Evolutionary conservation across 1,140 invertebrate genomes (phyloP), one percentile per base, ranked within the genome.

Genomic region (Theocolax elegans): DNA sequence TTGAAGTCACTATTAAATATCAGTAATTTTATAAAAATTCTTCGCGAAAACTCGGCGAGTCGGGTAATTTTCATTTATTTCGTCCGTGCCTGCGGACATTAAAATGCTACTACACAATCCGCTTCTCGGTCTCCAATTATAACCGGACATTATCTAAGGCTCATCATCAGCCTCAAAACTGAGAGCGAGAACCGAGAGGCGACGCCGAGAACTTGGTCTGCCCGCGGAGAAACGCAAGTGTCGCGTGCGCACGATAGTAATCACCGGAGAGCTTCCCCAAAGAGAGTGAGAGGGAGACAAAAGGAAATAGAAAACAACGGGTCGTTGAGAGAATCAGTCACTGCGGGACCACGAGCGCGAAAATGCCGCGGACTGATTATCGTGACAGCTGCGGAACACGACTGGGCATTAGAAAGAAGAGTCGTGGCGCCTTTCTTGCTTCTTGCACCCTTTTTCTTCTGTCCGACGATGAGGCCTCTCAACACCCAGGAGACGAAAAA

Each of bases 301-400:
- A 35, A 35, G 31, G 10, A 10, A 35, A 35, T 6, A 35, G 31
- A 35, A 35, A 4, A 10, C 4, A 4, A 35, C 4, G 31, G 4
- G 31, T 35, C 72, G 82, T 77, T 83, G 82, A 83, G 79, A 80
- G 81, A 75, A 81, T 82, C 80, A 81, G 81, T 83, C 81, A 82
- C 62, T 76, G 73, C 53, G 54, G 40, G 42, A 29, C 17, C 44
- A 51, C 29, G 65, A 46, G 51, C 48, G 23, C 59, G 63, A 76
- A 76, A 72, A 71, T 72, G 59, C 54, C 49, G 38, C 19, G 59
- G 35, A 69, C 53, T 42, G 38, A 51, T 21, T 67, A 23, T 40
- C 66, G 17, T 21, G 59, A 46, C 46, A 13, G 21, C 56, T 15
- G 10, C 56, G 31, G 4, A 38, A 35, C 6, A 51, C 12, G 53